Evolutionary conservation across 1,140 invertebrate genomes (phyloP), one percentile per base, ranked within the genome.

Genomic region (Theocolax elegans): DNA sequence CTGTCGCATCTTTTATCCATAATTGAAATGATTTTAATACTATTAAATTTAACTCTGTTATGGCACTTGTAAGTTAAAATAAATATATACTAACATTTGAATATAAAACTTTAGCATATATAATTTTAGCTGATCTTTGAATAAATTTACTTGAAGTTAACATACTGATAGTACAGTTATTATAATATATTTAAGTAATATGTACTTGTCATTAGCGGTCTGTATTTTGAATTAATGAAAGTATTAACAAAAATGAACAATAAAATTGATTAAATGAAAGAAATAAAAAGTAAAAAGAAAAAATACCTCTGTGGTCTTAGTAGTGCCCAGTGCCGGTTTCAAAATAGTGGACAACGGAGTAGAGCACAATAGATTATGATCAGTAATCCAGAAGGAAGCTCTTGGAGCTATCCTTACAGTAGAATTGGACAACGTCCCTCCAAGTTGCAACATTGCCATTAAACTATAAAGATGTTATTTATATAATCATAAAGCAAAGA

Each of bases 401-500:
- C 73, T 40, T 12, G 77, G 56, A 13, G 63, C 67, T 12, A 54
- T 40, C 54, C 73, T 76, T 1, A 58, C 31, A n/a, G 66, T 23
- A 31, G 64, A 42, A 71, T 62, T 75, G 25, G 66, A 64, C 27
- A 76, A 25, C 31, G 59, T 69, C 27, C 68, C 51, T 69, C 69
- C 71, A 62, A 77, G 60, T 62, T 81, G 77, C 51, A 78, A 38
- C 76, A 80, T 79, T 68, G 46, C 66, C 64, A 64, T 67, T 54
- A 59, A 71, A 60, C 64, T 77, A 44, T 9, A 74, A 76, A 59
- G 74, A 29, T 6, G 4, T 67, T 74, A 77, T 78, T 77, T 76
- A 77, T 71, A 74, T 68, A 68, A 68, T 68, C 58, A 67, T 44
- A 40, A 54, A 19, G 27, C 19, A 12, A 23, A 51, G 4, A 19